Conservation (phyloP, 1,140 invertebrate genomes). For the Anastrepha ludens region DNA sequence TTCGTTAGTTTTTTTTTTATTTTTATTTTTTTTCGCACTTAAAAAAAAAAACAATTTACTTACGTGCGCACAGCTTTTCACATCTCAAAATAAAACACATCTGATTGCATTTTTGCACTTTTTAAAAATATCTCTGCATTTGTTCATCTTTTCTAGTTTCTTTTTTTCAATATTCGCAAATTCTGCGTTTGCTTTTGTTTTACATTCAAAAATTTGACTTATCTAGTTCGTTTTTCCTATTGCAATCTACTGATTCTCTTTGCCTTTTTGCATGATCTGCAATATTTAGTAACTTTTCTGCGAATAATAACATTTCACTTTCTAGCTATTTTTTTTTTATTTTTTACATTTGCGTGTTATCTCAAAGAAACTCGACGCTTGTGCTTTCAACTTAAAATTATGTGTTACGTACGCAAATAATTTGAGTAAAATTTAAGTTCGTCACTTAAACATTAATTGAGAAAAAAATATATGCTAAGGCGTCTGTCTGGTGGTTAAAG, state of each 20-base stretch:
- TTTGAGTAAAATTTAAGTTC: too few species aligned
- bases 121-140: constrained; percentile 52
- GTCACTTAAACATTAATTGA: too few species aligned
- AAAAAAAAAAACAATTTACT: too few species aligned
- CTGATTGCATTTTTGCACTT: background rate
- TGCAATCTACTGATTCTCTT: constrained; percentile 2
- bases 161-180: background rate
- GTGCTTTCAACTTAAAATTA: too few species aligned
- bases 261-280: background rate
- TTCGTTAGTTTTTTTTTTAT: too few species aligned
- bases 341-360: too few species aligned
- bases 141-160: background rate
- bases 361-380: too few species aligned
- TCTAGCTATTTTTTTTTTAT: background rate
- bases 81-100: background rate
- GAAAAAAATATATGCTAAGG: too few species aligned
- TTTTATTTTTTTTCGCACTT: too few species aligned
- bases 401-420: too few species aligned
- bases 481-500: too few species aligned
- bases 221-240: constrained; percentile 3
- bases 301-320: constrained; percentile 23
- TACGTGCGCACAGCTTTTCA: too few species aligned
- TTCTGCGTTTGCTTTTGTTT: background rate
- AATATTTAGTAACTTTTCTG: constrained; percentile 36
- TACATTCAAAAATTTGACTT: constrained; percentile 39